Evolutionary conservation across 2,888 invertebrate species (phyloP).

Genomic region (Tupiocoris notatus): DNA sequence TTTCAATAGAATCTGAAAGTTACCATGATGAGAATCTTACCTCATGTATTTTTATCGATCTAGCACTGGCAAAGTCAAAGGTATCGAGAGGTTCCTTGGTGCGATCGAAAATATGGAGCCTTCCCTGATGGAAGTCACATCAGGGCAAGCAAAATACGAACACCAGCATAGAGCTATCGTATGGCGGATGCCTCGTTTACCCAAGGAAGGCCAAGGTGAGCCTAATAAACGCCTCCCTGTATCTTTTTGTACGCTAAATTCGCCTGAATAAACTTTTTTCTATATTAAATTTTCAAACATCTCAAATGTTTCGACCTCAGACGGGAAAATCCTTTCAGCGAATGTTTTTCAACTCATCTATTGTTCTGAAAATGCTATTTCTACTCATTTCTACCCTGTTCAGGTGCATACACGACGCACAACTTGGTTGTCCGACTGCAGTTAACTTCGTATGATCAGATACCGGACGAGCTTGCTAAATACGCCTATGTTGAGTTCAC

Average conservation of each 20-base stretch:
- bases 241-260: too few species aligned
- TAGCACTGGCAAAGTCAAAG: constrained; percentile 87
- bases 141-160: constrained; percentile 97
- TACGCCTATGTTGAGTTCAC: constrained; percentile 93
- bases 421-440: constrained; percentile 92
- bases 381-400: background rate
- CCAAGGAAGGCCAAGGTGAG: constrained; percentile 99
- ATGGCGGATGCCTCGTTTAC: constrained; percentile 95
- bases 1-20: background rate
- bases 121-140: constrained; percentile 92
- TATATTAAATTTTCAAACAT: too few species aligned
- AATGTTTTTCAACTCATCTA: too few species aligned
- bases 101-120: constrained; percentile 87
- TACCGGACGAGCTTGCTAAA: constrained; percentile 88
- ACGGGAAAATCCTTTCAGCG: background rate
- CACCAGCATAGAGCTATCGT: constrained; percentile 96
- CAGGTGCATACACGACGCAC: constrained; percentile 97
- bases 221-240: too few species aligned
- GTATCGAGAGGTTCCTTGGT: constrained; percentile 87
- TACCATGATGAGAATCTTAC: background rate
- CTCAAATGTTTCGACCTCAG: too few species aligned
- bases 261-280: too few species aligned
- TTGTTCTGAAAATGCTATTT: background rate
- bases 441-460: constrained; percentile 94
- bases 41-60: too few species aligned